phyloP scores from a whole-genome alignment of 2,113 vertebrate species.

The Tachysurus fulvidraco region DNA sequence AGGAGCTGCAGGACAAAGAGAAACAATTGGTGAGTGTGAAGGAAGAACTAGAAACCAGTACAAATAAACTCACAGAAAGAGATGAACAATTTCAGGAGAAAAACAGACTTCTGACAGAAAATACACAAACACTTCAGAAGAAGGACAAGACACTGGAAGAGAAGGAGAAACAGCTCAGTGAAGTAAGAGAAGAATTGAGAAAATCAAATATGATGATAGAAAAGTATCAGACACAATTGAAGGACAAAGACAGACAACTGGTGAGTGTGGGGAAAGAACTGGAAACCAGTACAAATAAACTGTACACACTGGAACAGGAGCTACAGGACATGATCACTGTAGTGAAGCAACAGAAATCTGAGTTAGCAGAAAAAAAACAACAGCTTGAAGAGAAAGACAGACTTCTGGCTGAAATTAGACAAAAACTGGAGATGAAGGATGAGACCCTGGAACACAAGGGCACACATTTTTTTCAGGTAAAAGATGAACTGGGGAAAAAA shows the following conservation, averaged over 20 bases:
- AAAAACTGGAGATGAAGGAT: neutral
- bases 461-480: neutral
- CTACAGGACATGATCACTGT: neutral
- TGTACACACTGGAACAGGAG: neutral
- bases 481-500: neutral
- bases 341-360: constrained; percentile 11
- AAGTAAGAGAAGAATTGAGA: neutral
- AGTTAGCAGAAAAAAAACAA: constrained; percentile 7
- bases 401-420: neutral
- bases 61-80: neutral
- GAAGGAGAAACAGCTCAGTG: neutral
- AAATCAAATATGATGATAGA: neutral
- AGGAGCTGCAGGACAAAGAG: too few relatives aligned
- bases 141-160: neutral
- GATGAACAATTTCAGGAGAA: neutral
- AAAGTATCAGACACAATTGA: neutral
- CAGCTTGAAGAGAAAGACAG: too few relatives aligned
- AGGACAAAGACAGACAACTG: neutral
- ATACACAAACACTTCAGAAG: neutral
- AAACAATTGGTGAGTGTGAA: too few relatives aligned
- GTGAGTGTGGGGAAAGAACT: neutral
- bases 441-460: neutral
- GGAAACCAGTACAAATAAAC: neutral
- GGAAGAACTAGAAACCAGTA: too few relatives aligned
- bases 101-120: neutral